A percentile compares a stretch with the other conserved stretches of the same genome.
Evolutionary conservation across 2,888 invertebrate species (phyloP).

Genomic region (Polyommatus icarus): DNA sequence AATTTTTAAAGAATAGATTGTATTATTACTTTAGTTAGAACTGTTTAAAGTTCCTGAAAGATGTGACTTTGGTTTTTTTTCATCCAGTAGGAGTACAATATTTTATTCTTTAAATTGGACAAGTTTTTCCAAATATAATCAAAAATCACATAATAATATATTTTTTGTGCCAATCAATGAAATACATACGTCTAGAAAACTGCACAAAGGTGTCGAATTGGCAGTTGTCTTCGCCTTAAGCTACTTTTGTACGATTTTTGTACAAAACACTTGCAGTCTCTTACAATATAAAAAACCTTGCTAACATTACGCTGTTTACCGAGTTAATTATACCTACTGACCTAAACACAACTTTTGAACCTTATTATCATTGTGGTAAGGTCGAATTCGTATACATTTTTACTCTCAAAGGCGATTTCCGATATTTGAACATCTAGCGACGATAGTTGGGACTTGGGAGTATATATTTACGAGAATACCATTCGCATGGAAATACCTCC

Average conservation of each 20-base stretch:
- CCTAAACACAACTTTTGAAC: background rate
- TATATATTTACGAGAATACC: conserved; percentile 44
- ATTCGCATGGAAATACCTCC: conserved; percentile 44
- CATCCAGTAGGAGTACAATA: no score
- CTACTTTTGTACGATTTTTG: background rate
- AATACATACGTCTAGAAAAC: no score
- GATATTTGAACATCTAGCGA: conserved; percentile 44
- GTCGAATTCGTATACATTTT: background rate
- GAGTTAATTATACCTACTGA: background rate
- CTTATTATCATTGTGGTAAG: background rate
- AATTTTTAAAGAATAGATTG: no score
- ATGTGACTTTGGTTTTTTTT: no score
- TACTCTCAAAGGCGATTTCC: conserved; percentile 18
- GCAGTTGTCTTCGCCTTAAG: no score
- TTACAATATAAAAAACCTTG: background rate
- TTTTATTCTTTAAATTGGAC: no score
- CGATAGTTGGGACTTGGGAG: conserved; percentile 42
- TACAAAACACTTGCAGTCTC: background rate
- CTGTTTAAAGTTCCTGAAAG: no score
- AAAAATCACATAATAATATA: no score
- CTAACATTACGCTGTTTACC: background rate
- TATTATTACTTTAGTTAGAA: no score
- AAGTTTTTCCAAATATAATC: no score
- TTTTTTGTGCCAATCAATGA: no score
- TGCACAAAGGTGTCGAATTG: no score